These are phyloP conservation scores for Catocala sponsa DNA, from an alignment of 2,888 invertebrate species.

Conservation along the genomic window DNA sequence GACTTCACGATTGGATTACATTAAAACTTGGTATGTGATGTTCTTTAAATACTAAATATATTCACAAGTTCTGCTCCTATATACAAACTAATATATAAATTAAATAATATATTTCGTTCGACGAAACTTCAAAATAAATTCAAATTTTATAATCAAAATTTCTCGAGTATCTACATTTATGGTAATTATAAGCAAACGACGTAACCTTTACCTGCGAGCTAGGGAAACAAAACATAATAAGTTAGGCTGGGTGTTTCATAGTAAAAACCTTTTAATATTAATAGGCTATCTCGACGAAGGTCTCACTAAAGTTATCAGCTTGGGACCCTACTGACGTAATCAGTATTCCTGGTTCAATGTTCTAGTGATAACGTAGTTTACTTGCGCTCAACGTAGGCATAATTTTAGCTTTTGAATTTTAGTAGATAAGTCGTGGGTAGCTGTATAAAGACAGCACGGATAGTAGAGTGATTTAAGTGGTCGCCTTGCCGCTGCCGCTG, in stretches of 20 bases:
- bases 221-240: conserved; percentile 45
- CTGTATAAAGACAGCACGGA: no score
- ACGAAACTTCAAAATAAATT: conserved; percentile 8
- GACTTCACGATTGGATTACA: no score
- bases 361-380: conserved; percentile 31
- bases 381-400: not conserved
- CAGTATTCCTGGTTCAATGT: conserved; percentile 43
- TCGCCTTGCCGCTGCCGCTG: no score
- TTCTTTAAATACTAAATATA: no score
- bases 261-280: conserved; percentile 51
- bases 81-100: not conserved
- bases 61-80: no score
- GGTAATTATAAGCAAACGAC: conserved; percentile 34
- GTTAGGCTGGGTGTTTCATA: conserved; percentile 32
- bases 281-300: conserved; percentile 42
- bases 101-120: not conserved
- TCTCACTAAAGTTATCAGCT: conserved; percentile 40
- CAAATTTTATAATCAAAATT: conserved; percentile 8
- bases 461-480: no score
- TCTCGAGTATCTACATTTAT: conserved; percentile 24
- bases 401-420: not conserved
- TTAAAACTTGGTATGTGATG: no score
- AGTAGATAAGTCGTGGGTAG: no score
- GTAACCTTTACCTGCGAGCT: conserved; percentile 21
- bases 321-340: conserved; percentile 39